Evolutionary conservation across 1,140 invertebrate species (phyloP), one percentile per base, ranked within the genome.

Genomic region (Drosophila serrata): DNA sequence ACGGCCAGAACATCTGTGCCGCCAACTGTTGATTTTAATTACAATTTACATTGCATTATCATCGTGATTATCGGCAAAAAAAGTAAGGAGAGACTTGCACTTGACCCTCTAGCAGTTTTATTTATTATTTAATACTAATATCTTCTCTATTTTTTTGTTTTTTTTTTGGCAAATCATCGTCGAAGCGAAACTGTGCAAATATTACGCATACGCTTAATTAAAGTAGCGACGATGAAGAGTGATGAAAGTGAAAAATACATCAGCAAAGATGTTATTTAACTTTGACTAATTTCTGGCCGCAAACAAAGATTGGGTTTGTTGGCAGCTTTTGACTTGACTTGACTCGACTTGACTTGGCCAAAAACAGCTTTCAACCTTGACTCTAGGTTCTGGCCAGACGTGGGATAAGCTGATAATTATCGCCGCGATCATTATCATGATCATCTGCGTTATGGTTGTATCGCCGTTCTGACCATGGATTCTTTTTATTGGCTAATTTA

Each of bases 401-500:
- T 69, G 76, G 57, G 57, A 70, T 88, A 64, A 84, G 72, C 73
- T 17, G 67, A 70, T 65, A 75, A 81, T 73, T 64, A 61, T 77
- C 48, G 39, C 24, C 9, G 42, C 27, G 56, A 69, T 78, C 64
- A 75, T 75, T 75, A 48, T 64, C 70, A 40, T 63, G 39, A 48
- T 59, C 67, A 65, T 75, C 81, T 46, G 39, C 55, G 56, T 55
- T 43, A 77, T 56, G 74, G 65, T n/a, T 9, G 29, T 22, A 58
- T 33, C 56, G 58, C 17, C 45, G 37, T 60, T 70, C 57, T 70
- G 65, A 22, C 27, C 72, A 63, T 75, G 69, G 57, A 15, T 55
- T 29, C 9, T 19, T 49, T 48, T 86, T 86, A 87, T 87, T 84
- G 51, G 61, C 53, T 70, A 87, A 84, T 90, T 88, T 90, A 75